Conservation (phyloP, 2,113 vertebrate species). For the Engraulis encrasicolus region DNA sequence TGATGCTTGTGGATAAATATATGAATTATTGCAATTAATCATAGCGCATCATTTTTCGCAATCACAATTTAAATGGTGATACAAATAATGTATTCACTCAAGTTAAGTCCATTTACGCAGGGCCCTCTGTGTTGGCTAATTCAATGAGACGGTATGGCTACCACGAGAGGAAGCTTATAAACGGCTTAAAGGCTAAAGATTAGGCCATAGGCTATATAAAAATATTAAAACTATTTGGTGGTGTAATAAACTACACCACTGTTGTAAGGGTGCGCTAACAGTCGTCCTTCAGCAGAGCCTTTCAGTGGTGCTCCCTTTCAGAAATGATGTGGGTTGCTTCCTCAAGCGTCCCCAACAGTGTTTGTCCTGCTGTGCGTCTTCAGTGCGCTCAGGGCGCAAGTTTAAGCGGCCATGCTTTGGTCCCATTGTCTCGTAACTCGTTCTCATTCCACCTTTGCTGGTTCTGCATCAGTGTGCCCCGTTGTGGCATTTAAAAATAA, state of each 20-base stretch:
- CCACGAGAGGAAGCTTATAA: conserved; percentile 49
- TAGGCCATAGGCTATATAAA: conserved; percentile 45
- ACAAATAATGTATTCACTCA: not conserved
- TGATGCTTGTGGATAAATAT: not conserved
- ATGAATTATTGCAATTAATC: not conserved
- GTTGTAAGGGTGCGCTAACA: no score
- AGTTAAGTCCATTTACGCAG: conserved; percentile 1
- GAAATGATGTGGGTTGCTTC: not conserved
- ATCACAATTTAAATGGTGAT: not conserved
- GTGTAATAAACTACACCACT: not conserved
- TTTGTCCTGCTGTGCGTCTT: not conserved
- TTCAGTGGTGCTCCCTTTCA: no score
- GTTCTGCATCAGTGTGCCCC: conserved; percentile 39
- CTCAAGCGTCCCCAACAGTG: not conserved
- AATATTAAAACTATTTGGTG: conserved; percentile 50
- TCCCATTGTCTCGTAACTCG: conserved; percentile 41
- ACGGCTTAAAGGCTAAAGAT: conserved; percentile 65
- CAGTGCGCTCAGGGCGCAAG: not conserved
- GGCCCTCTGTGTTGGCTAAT: conserved; percentile 31
- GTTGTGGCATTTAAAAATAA: conserved; percentile 60
- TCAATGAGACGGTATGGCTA: conserved; percentile 28
- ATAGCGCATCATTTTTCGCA: not conserved
- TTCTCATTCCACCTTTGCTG: not conserved
- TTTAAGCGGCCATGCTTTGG: conserved; percentile 71
- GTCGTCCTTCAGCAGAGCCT: no score